Evolutionary conservation across 2,113 vertebrate genomes (phyloP), one percentile per base, ranked within the genome.

Genomic region (Muntiacus reevesi): DNA sequence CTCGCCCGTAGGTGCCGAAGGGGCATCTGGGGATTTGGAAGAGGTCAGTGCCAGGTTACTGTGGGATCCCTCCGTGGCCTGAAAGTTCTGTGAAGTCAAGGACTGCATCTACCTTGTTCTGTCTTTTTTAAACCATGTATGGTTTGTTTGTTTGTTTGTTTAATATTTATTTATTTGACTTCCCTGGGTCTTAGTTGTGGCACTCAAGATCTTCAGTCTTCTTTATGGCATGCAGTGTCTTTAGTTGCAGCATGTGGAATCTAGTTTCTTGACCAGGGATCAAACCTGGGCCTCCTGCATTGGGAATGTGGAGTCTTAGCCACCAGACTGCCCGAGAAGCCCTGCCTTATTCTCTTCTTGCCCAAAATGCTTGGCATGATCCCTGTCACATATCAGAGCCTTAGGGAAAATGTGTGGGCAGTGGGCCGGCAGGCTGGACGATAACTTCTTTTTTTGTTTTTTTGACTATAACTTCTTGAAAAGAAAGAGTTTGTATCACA

Each of bases 401-500:
- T 89, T 54, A 15, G 15, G 28, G 28, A 89, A 94, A 30, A 85
- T 87, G 74, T 91, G 59, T 92, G 43, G 16, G 17, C 30, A 25
- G 10, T 78, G 36, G 76, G 40, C 59, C 30, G 9, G n/a, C 17
- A 76, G 40, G 6, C 9, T 91, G 27, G 36, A 47, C 57, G 78
- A n/a, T 95, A 21, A 6, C 33, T 85, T 89, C 67, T 93, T 96
- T 47, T 47, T 47, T 47, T 47, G n/a, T 47, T 50, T 47, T 47
- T 47, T 91, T 21, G 36, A 47, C 52, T 67, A 40, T 95, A 21
- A 6, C 33, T 85, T 89, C 78, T 93, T 96, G 28, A 62, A 71
- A 94, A 71, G 36, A 96, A 87, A 94, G 27, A 64, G 36, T 78
- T 94, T 95, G 84, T 91, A 67, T 91, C 60, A 94, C 17, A 43